Conservation (phyloP, 2,797 vertebrate species). For the Loris lydekkerianus region DNA sequence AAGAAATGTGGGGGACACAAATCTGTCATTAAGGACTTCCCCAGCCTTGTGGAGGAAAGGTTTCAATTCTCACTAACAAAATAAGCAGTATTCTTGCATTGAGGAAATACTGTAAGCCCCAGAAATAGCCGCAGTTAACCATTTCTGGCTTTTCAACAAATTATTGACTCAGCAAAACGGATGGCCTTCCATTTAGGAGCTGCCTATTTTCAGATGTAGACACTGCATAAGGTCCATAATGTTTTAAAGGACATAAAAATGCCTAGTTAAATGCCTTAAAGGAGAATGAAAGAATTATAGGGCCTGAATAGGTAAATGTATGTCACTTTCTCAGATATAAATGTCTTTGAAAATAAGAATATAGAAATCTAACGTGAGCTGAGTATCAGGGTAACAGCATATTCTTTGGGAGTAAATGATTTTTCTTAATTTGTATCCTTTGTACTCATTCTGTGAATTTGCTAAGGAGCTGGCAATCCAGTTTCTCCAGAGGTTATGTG, state of each 20-base stretch:
- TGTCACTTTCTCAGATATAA: background rate
- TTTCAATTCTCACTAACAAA: background rate
- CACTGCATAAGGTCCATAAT: background rate
- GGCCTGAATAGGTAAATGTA: background rate
- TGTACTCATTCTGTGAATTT: background rate
- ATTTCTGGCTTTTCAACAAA: background rate
- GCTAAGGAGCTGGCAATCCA: background rate
- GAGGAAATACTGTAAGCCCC: background rate
- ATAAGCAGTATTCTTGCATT: background rate
- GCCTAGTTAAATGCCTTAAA: background rate
- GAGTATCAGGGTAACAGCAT: background rate
- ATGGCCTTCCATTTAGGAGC: background rate
- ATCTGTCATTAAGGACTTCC: conserved; percentile 3
- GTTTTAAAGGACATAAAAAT: background rate
- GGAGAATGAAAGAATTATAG: background rate
- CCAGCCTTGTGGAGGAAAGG: conserved; percentile 7
- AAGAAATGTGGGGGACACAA: conserved; percentile 8
- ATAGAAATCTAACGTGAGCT: background rate
- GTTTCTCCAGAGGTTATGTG: background rate
- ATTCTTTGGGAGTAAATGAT: background rate
- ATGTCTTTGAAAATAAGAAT: background rate
- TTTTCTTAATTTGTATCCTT: background rate
- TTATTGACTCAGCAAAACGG: background rate
- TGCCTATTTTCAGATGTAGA: background rate
- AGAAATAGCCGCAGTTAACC: background rate